Evolutionary conservation across 2,113 vertebrate species (phyloP).

Genomic region (Myotis yumanensis): DNA sequence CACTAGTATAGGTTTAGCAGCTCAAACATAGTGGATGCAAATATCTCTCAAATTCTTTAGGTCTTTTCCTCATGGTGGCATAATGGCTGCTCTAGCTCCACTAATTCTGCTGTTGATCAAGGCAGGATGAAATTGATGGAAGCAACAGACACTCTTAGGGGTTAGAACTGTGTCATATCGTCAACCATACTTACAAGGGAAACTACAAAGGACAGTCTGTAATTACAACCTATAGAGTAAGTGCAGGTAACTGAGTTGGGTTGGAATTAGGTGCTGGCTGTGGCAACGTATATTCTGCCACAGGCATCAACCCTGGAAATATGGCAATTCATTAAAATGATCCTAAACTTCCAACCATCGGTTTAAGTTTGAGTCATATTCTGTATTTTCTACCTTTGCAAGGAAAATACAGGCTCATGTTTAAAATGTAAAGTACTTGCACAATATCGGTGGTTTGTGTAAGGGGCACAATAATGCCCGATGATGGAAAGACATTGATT

Average conservation of each 20-base stretch:
- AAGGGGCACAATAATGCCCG: background rate
- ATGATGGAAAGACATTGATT: background rate
- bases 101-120: background rate
- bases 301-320: background rate
- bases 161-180: background rate
- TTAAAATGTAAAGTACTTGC: background rate
- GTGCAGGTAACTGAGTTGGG: background rate
- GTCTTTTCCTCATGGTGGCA: background rate
- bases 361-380: background rate
- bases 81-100: background rate
- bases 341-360: background rate
- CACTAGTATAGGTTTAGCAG: background rate
- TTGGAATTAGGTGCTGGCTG: background rate
- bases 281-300: background rate
- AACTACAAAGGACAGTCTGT: background rate
- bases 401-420: background rate
- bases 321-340: background rate
- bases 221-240: background rate
- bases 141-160: background rate
- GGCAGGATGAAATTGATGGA: background rate
- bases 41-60: background rate
- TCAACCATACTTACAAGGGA: background rate
- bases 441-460: background rate
- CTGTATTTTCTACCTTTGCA: background rate
- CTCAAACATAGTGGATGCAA: background rate